Conservation (phyloP, 2,797 vertebrate species). For the Alca torda region DNA sequence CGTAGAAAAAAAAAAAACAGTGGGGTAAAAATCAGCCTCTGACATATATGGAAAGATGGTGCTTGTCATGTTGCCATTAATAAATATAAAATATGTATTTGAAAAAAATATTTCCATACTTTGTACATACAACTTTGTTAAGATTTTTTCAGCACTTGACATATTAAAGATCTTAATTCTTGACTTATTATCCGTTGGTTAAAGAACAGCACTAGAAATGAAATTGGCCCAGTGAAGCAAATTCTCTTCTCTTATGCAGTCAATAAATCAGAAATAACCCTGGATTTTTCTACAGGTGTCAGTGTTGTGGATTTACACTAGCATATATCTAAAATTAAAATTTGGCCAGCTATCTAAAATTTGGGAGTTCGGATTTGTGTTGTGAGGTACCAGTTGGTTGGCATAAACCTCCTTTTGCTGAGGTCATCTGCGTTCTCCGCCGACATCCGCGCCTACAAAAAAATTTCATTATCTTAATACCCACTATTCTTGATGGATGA, state of each 20-base stretch:
- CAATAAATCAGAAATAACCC: background rate
- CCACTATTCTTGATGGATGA: background rate
- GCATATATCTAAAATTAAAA: background rate
- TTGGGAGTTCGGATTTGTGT: background rate
- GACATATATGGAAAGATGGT: background rate
- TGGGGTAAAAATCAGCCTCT: background rate
- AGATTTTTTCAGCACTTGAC: background rate
- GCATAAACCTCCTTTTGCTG: background rate
- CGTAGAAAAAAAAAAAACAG: rapidly evolving
- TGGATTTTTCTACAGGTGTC: background rate
- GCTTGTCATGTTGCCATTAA: background rate
- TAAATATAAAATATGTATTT: background rate
- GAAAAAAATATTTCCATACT: background rate
- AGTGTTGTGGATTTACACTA: background rate
- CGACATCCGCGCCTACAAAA: background rate
- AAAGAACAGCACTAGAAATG: background rate
- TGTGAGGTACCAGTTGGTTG: background rate
- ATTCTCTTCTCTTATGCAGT: background rate
- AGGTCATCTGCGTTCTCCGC: background rate
- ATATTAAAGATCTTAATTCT: background rate
- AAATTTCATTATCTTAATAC: background rate
- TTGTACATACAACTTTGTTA: background rate
- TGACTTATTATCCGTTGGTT: background rate
- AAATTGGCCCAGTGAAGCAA: background rate
- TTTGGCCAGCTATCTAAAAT: background rate